Evolutionary conservation across 2,888 invertebrate species (phyloP).

Genomic region (Esperia sulphurella): DNA sequence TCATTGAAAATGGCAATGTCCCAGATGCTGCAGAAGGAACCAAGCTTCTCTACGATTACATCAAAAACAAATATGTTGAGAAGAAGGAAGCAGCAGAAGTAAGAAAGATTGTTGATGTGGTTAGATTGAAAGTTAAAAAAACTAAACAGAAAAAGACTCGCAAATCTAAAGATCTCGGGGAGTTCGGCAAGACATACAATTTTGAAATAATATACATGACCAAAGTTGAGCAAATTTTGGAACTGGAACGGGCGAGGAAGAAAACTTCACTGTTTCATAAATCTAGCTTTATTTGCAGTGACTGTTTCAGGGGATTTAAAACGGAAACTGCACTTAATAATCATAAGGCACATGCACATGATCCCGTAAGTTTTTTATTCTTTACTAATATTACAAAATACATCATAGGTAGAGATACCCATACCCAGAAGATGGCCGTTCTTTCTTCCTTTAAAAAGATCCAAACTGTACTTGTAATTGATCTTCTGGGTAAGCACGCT

Average conservation of each 20-base stretch:
- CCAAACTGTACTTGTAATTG: no score
- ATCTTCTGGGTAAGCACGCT: no score
- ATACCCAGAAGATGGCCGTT: no score
- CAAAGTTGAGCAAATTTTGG: not conserved
- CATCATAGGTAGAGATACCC: no score
- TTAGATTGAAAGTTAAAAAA: not conserved
- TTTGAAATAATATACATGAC: not conserved
- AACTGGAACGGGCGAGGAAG: not conserved
- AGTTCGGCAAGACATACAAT: constrained; percentile 1
- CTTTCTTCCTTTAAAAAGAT: no score
- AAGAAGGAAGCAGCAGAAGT: not conserved
- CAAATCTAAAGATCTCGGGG: not conserved
- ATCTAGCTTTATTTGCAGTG: not conserved
- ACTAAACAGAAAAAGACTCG: not conserved
- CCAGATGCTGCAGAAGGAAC: not conserved
- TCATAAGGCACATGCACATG: constrained; percentile 1
- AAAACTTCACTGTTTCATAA: not conserved
- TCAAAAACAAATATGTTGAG: not conserved
- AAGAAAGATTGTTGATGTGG: not conserved
- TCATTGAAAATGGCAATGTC: not conserved
- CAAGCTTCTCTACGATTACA: not conserved
- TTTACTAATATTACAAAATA: no score
- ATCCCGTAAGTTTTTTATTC: constrained; percentile 2
- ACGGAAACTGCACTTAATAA: constrained; percentile 1
- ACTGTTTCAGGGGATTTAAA: constrained; percentile 2